Conservation (phyloP, 1,140 invertebrate species). For the Elymnias hypermnestra region DNA sequence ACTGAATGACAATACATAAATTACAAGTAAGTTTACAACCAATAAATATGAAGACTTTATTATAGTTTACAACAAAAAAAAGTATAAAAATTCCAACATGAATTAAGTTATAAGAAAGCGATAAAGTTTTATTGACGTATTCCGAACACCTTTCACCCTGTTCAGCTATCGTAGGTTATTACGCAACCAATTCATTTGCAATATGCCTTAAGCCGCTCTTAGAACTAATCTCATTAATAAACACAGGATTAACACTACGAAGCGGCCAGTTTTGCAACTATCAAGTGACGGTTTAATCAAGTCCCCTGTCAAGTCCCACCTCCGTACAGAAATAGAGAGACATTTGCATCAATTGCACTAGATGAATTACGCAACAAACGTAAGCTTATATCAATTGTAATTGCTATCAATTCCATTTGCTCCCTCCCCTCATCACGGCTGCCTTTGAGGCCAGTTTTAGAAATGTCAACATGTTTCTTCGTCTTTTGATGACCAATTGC, state of each 20-base stretch:
- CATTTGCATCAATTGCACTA: conserved; percentile 26
- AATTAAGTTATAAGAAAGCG: conserved; percentile 10
- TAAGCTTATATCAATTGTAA: conserved; percentile 24
- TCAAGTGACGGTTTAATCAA: conserved; percentile 43
- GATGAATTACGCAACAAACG: conserved; percentile 30
- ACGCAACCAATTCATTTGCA: conserved; percentile 12
- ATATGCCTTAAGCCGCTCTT: conserved; percentile 5
- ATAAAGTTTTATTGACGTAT: conserved; percentile 15
- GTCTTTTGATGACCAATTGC: conserved; percentile 4
- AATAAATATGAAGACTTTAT: too few species aligned
- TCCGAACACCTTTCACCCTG: conserved; percentile 26
- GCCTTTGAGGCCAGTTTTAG: conserved; percentile 6
- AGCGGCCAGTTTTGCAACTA: conserved; percentile 35
- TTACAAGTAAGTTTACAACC: too few species aligned
- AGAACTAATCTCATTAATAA: conserved; percentile 25
- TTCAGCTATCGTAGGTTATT: conserved; percentile 13
- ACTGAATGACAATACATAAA: neutral
- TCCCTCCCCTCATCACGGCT: conserved; percentile 10
- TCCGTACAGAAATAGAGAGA: conserved; percentile 16
- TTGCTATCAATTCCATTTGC: conserved; percentile 15
- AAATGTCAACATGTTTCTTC: conserved; percentile 17
- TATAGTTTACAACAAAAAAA: neutral
- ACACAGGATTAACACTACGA: conserved; percentile 19
- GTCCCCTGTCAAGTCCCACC: conserved; percentile 32
- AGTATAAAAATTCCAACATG: conserved; percentile 2